These are phyloP conservation scores for Megatriorchis doriae DNA, from an alignment of 2,113 vertebrate genomes.

Conservation along the genomic window DNA sequence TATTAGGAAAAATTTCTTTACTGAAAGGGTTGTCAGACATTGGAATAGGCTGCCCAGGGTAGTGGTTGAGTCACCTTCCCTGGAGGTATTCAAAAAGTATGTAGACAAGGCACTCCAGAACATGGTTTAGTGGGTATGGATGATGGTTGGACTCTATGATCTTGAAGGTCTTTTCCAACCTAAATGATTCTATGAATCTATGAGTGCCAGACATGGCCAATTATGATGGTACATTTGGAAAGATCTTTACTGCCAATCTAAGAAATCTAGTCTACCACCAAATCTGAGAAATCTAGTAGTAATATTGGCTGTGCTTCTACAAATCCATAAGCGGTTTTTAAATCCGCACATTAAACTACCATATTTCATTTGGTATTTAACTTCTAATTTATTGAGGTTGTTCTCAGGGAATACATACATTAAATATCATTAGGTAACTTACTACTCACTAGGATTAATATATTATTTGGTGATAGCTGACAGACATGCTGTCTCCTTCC, in stretches of 20 bases:
- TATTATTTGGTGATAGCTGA: not conserved
- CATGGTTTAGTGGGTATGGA: too few relatives aligned
- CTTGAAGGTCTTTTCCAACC: too few relatives aligned
- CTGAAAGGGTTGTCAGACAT: too few relatives aligned
- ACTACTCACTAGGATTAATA: not conserved
- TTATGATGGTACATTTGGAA: not conserved
- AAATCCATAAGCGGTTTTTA: not conserved
- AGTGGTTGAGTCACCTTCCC: too few relatives aligned
- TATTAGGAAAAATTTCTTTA: too few relatives aligned
- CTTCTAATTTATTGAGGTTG: not conserved
- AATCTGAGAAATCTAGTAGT: not conserved
- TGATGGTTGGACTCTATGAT: too few relatives aligned
- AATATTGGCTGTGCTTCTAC: not conserved
- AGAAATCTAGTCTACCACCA: not conserved
- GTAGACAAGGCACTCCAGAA: too few relatives aligned
- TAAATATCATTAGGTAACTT: not conserved
- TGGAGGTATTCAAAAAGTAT: too few relatives aligned
- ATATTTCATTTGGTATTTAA: not conserved
- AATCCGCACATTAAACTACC: not conserved
- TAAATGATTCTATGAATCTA: too few relatives aligned
- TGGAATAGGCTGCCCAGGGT: too few relatives aligned
- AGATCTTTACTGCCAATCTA: not conserved
- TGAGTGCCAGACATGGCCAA: not conserved
- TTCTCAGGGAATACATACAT: not conserved
- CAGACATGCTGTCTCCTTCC: not conserved